Base-by-base conservation (phyloP, 2,797 vertebrate species). In the Chrysolophus pictus region DNA sequence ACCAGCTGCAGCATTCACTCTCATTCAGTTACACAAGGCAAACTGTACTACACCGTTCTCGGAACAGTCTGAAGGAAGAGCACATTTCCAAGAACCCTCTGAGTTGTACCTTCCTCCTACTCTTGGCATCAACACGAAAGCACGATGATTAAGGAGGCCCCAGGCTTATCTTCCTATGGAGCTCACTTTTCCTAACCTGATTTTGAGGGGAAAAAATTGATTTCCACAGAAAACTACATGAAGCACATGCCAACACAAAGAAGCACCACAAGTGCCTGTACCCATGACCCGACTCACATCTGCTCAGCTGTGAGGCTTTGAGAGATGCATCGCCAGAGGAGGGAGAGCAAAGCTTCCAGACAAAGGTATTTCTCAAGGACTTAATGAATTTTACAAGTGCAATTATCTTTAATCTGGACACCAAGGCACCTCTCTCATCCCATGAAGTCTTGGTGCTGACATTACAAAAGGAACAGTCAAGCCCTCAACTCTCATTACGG, bases 301-400 rank as follows among this genome's bases (percentile, higher is more conserved):
- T 56, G 62, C n/a, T 87, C 41, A 56, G 2, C 24, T 73, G 24
- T 12, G 23, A 63, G n/a, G 58, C 46, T 84, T 42, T 82, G 76
- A 79, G 47, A 80, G 55, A 69, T 70, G 44, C 1, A 3, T 33
- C 41, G 55, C n/a, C 6, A 70, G 64, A 85, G 68, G 29, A 42
- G 53, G 37, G 60, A 73, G 10, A 71, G 16, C 62, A 93, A 55
- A 60, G 55, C 58, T 89, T 55, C 53, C 47, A 76, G 87, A 35
- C 15, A 87, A 81, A 76, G 63, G 13, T 24, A 16, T 87, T 91
- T 84, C 82, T 55, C 2, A 1, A 93, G 89, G 41, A 87, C 59
- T 87, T 94, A 76, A 92, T 91, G 70, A 87, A 90, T 90, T 96
- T 69, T 87, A 51, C 75, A 91, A 92, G 80, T 71, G 51, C 60